Base-by-base conservation (phyloP, 2,888 invertebrate genomes). In the Pristionchus entomophagus region DNA sequence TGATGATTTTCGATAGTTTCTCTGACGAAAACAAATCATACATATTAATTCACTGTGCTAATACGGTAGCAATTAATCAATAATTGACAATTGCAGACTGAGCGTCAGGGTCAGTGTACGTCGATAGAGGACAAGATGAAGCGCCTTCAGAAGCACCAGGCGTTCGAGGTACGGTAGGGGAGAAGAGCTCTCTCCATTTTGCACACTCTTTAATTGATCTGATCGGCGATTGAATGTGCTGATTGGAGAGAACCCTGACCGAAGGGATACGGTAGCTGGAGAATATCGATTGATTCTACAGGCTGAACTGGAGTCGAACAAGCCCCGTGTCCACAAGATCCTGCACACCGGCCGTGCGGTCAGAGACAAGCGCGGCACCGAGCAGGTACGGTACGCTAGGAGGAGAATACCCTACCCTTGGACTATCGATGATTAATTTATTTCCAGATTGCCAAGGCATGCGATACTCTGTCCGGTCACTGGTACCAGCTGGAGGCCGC, bases 291-390 rank as follows among this genome's bases (percentile, higher is more conserved):
- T 45, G 14, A 45, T 45, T 45, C 8, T 22, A 19, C 49, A 97
- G 91, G 97, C 97, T 0, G 97, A 98, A 94, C 95, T 98, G 69
- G 95, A 96, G 0, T 97, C 97, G 2, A 97, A 97, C 95, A 96
- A 96, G 90, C 96, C 96, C 29, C 95, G 97, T 86, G 96, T 99
- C 86, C 96, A 96, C 88, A 96, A 96, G 93, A 96, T 98, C 65
- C 96, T 96, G 94, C 89, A 86, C 38, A 88, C 90, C 22, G 88
- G 91, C 65, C 41, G 73, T 92, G 95, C 97, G 85, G 97, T 98
- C 93, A 97, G 97, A 94, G 97, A 97, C 83, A 97, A 97, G 92
- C 96, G 97, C 17, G 98, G 98, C 98, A 97, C 98, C 90, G 62
- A 86, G 62, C 41, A 56, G 59, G 85, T 84, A 38, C 45, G 84